phyloP scores from a whole-genome alignment of 1,140 invertebrate genomes.

The Drosophila jambulina region DNA sequence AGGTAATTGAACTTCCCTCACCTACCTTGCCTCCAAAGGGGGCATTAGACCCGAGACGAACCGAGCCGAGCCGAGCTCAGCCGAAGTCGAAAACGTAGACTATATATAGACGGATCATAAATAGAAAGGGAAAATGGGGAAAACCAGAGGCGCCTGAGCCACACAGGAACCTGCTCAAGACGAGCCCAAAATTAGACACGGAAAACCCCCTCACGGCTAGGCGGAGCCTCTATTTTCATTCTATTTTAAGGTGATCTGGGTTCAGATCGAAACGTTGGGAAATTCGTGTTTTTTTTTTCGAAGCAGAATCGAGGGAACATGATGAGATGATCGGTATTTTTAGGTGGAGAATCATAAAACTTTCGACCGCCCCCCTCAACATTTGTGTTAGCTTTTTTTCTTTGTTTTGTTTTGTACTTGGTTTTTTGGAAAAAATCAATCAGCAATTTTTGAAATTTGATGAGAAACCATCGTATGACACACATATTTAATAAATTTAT shows the following conservation, averaged over 20 bases:
- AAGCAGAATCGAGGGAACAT: neutral
- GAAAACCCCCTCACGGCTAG: constrained; percentile 8
- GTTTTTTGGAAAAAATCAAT: constrained; percentile 14
- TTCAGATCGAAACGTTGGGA: constrained; percentile 10
- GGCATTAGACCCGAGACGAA: constrained; percentile 30
- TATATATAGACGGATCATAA: constrained; percentile 39
- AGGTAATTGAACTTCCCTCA: constrained; percentile 77
- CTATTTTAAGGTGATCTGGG: constrained; percentile 19
- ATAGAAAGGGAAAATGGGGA: constrained; percentile 12
- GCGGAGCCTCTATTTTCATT: neutral
- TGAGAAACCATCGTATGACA: neutral
- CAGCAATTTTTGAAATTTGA: neutral
- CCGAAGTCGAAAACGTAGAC: constrained; percentile 20
- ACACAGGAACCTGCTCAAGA: constrained; percentile 41
- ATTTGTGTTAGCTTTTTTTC: constrained; percentile 1
- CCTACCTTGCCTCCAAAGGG: constrained; percentile 21
- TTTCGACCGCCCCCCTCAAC: neutral
- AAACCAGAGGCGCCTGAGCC: constrained; percentile 15
- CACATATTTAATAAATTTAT: neutral
- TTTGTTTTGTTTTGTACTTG: neutral
- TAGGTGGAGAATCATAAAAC: constrained; percentile 41
- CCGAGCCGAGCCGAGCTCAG: constrained; percentile 25
- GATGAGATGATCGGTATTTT: constrained; percentile 31
- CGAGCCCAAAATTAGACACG: constrained; percentile 34
- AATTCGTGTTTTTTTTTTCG: constrained; percentile 1